Evolutionary conservation across 2,797 vertebrate genomes (phyloP).

Genomic region (Spondyliosoma cantharus): DNA sequence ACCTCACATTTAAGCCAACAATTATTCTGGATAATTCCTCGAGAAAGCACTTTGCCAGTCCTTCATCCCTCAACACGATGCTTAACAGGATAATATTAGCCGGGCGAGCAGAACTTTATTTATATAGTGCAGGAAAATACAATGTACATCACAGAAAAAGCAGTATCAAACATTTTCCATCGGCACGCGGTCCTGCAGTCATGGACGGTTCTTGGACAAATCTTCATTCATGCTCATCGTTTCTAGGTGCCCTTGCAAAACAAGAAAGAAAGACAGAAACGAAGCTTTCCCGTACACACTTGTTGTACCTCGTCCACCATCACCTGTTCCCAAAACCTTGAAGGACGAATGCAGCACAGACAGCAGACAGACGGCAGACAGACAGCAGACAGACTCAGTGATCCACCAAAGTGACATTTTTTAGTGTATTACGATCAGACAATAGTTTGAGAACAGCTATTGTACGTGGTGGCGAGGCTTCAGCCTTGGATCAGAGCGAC

Average conservation of each 20-base stretch:
- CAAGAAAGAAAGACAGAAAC: neutral
- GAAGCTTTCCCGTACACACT: neutral
- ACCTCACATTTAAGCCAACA: slow-evolving; percentile 41
- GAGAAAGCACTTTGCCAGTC: slow-evolving; percentile 41
- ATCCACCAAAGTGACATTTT: slow-evolving; percentile 44
- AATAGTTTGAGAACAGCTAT: slow-evolving; percentile 48
- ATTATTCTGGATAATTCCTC: slow-evolving; percentile 46
- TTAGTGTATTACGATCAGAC: slow-evolving; percentile 47
- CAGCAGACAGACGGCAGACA: neutral
- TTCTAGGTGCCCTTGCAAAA: neutral
- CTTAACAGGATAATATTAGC: slow-evolving; percentile 6
- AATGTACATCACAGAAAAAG: neutral
- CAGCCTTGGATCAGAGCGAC: slow-evolving; percentile 59
- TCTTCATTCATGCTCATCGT: neutral
- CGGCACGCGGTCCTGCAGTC: too few species aligned
- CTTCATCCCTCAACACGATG: slow-evolving; percentile 17
- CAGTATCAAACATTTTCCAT: neutral
- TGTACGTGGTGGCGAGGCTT: slow-evolving; percentile 47
- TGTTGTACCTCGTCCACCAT: slow-evolving; percentile 6
- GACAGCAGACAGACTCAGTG: slow-evolving; percentile 35
- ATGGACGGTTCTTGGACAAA: too few species aligned
- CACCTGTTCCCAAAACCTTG: slow-evolving; percentile 48
- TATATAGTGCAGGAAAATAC: neutral
- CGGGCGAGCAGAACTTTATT: slow-evolving; percentile 17
- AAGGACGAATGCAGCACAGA: slow-evolving; percentile 17